Evolutionary conservation across 2,113 vertebrate species (phyloP).

Genomic region (Prunella himalayana): DNA sequence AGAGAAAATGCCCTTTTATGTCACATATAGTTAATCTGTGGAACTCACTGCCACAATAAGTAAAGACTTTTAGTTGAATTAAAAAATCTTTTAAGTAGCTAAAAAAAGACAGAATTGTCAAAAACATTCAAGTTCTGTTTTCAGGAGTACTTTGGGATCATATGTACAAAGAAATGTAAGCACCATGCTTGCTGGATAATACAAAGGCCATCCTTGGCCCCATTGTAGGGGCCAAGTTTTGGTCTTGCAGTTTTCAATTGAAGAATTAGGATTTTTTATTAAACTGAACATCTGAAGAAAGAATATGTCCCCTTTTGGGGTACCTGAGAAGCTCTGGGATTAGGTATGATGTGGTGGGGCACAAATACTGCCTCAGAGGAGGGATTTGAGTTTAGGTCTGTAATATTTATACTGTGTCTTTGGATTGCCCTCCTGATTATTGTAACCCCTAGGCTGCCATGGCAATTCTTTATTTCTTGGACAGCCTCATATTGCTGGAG

Average conservation of each 20-base stretch:
- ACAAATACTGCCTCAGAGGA: background rate
- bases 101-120: conserved; percentile 11
- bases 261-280: background rate
- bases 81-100: conserved; percentile 8
- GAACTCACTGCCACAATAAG: conserved; percentile 12
- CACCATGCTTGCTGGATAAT: background rate
- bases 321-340: background rate
- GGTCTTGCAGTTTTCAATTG: background rate
- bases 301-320: background rate
- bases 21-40: conserved; percentile 38
- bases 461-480: background rate
- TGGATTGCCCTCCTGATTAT: background rate
- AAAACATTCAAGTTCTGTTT: background rate
- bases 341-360: background rate
- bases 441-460: background rate
- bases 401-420: background rate
- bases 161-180: background rate
- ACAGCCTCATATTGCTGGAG: background rate
- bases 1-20: conserved; percentile 45
- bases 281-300: background rate
- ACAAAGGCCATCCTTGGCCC: background rate
- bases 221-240: background rate
- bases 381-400: background rate
- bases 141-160: background rate
- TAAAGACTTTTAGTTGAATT: conserved; percentile 25